A percentile compares a stretch with the other conserved stretches of the same genome.
These are phyloP conservation scores for Lacerta agilis DNA, from an alignment of 2,797 vertebrate genomes.

Conservation along the genomic window DNA sequence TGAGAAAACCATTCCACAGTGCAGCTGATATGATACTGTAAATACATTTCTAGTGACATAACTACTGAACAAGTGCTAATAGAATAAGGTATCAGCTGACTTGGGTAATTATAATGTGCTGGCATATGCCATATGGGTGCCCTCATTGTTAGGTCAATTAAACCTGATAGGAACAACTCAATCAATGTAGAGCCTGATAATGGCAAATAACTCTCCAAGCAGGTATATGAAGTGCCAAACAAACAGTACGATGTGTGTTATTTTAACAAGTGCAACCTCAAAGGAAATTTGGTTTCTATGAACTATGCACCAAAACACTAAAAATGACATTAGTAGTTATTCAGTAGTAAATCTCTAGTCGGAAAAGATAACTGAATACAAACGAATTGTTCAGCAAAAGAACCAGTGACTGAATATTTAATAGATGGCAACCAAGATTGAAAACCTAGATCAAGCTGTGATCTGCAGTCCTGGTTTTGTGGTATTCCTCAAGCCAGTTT, in stretches of 20 bases:
- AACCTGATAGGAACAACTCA: conserved; percentile 53
- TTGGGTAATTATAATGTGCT: conserved; percentile 62
- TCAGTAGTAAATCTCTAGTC: conserved; percentile 67
- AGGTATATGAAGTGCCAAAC: not conserved
- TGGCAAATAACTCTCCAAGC: conserved; percentile 48
- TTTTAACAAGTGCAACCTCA: conserved; percentile 41
- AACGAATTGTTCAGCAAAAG: conserved; percentile 70
- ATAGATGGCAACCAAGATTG: conserved; percentile 47
- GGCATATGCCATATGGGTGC: not conserved
- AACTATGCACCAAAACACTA: conserved; percentile 62
- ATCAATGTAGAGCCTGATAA: conserved; percentile 55
- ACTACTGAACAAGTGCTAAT: conserved; percentile 55
- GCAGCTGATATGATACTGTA: conserved; percentile 29
- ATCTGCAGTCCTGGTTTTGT: not conserved
- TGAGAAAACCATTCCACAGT: conserved; percentile 52
- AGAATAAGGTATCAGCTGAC: conserved; percentile 47
- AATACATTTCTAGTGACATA: conserved; percentile 4
- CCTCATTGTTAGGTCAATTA: conserved; percentile 70
- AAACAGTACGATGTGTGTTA: not conserved
- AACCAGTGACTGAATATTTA: conserved; percentile 66
- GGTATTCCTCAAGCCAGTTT: not conserved
- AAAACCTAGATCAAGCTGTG: not conserved
- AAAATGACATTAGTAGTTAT: conserved; percentile 62
- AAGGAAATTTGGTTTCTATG: conserved; percentile 53
- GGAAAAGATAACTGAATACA: conserved; percentile 67